These are phyloP conservation scores for Panthera leo DNA, from an alignment of 2,113 vertebrate genomes.

Conservation along the genomic window DNA sequence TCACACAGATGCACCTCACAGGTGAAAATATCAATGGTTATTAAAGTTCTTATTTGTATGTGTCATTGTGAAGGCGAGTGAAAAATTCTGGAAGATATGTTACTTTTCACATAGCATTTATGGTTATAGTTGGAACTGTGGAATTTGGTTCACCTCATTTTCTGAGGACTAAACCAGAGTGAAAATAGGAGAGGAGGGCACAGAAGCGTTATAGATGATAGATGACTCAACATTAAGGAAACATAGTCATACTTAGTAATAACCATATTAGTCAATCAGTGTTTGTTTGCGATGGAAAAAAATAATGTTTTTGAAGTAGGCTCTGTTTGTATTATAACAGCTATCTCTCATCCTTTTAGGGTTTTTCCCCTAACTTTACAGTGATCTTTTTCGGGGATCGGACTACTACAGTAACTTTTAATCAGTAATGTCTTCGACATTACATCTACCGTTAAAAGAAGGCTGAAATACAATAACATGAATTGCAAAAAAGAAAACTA, in stretches of 20 bases:
- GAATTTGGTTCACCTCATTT: neutral
- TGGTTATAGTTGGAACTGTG: neutral
- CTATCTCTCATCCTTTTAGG: neutral
- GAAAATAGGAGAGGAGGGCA: neutral
- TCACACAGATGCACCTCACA: neutral
- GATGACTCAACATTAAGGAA: neutral
- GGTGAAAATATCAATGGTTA: neutral
- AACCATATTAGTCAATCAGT: neutral
- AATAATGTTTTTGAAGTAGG: neutral
- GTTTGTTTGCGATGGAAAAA: neutral
- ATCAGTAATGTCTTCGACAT: neutral
- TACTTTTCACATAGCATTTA: neutral
- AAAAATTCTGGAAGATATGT: neutral
- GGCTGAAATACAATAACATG: neutral
- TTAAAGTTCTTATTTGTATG: neutral
- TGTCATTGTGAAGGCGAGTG: neutral
- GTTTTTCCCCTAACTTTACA: neutral
- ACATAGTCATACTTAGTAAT: neutral
- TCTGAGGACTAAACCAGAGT: neutral
- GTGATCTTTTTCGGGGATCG: neutral
- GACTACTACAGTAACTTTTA: neutral
- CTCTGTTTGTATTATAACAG: neutral
- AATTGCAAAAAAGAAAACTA: neutral
- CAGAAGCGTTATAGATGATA: fast-evolving
- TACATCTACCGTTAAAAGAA: neutral